Conservation (phyloP, 2,797 vertebrate genomes). For the Channallabes apus region DNA sequence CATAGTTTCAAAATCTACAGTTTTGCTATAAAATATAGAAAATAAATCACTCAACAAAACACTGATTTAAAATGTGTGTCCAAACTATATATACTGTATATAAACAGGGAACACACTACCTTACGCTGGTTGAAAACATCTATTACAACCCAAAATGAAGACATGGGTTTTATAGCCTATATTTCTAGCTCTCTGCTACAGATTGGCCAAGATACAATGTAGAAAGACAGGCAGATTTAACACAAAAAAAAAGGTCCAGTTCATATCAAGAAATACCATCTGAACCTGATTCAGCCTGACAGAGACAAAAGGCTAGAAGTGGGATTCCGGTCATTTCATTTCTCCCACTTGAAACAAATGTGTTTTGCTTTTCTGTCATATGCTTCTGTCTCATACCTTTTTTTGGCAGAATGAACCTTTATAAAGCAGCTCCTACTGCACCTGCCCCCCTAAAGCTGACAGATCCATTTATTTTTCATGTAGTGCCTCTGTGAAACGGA, state of each 20-base stretch:
- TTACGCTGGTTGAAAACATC: neutral
- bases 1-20: too few species aligned
- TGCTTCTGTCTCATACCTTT: constrained; percentile 27
- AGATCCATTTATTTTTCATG: constrained; percentile 13
- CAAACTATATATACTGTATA: neutral
- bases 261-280: constrained; percentile 38
- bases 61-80: too few species aligned
- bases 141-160: neutral
- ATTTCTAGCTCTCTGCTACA: constrained; percentile 1
- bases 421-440: neutral
- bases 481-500: constrained; percentile 12
- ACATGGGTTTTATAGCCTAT: neutral
- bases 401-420: constrained; percentile 30
- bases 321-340: constrained; percentile 44
- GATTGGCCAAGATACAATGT: constrained; percentile 9
- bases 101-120: too few species aligned
- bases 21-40: too few species aligned
- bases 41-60: too few species aligned
- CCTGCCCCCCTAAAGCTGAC: constrained; percentile 25
- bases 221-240: constrained; percentile 20
- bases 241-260: neutral
- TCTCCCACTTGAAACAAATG: constrained; percentile 40
- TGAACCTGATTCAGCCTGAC: constrained; percentile 46
- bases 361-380: constrained; percentile 41
- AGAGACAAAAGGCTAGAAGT: constrained; percentile 50